Evolutionary conservation across 2,797 vertebrate genomes (phyloP), one percentile per base, ranked within the genome.

Genomic region (Hyperoplus lanceolatus): DNA sequence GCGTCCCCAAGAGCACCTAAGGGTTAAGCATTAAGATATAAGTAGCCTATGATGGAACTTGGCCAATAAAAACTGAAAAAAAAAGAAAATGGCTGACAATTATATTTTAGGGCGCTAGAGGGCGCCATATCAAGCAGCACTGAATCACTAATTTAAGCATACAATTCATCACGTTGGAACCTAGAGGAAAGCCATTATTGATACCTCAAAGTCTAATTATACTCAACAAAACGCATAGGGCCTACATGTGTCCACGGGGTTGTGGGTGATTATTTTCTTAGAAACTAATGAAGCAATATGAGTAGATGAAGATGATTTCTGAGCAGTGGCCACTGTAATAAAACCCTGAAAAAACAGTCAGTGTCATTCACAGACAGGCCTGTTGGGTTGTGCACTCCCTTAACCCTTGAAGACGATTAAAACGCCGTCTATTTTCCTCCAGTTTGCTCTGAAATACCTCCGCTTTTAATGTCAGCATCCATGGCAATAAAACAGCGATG

Each of bases 401-500:
- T 29, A 42, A 65, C 15, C 4, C 6, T 41, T 9, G 8, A 0
- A 55, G 1, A 51, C 56, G 6, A 71, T 54, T 21, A 65, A 80
- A 72, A 74, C 41, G 4, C 3, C 7, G 7, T 29, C 4, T 59
- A 1, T 66, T 58, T 73, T 71, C 46, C 50, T 4, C n/a, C 42
- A 53, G 38, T 69, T 66, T 42, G 70, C 66, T 59, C 16, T 16
- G 10, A 45, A 49, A 39, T 39, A 13, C 15, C 29, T 4, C 6
- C 11, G 38, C 14, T 56, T n/a, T 9, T 45, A 39, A 3, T 18
- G 13, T n/a, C 51, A 53, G 45, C 64, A 74, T 73, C 63, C 50
- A 48, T n/a, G 51, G 21, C 66, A 7, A 66, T 67, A 74, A 90
- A 90, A 87, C 80, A 39, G 21, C 73, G 78, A 87, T 61, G 69